A percentile compares a stretch with the other conserved stretches of the same genome.
Evolutionary conservation across 2,113 vertebrate species (phyloP).

Genomic region (Parus major): DNA sequence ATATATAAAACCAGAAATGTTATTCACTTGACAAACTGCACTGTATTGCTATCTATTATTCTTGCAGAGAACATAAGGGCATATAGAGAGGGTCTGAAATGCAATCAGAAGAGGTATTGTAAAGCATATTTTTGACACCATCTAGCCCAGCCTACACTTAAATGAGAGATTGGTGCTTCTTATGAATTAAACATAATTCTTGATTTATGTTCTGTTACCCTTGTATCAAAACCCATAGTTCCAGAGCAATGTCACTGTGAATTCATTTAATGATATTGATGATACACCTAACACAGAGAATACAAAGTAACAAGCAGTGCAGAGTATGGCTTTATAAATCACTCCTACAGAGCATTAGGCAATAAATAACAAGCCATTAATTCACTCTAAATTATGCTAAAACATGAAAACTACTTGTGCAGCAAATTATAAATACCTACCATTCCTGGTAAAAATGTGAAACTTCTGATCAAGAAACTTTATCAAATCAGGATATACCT

Average conservation of each 20-base stretch:
- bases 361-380: constrained; percentile 76
- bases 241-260: constrained; percentile 74
- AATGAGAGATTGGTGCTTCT: constrained; percentile 73
- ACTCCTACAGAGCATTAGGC: constrained; percentile 61
- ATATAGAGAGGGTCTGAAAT: constrained; percentile 38
- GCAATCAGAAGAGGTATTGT: constrained; percentile 74
- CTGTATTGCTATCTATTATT: constrained; percentile 60
- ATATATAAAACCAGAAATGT: constrained; percentile 65
- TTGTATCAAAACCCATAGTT: constrained; percentile 76
- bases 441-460: constrained; percentile 25
- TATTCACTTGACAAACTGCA: constrained; percentile 65
- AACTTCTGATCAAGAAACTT: constrained; percentile 43
- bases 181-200: constrained; percentile 82
- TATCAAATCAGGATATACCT: background rate
- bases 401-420: constrained; percentile 62
- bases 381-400: constrained; percentile 68
- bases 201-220: constrained; percentile 78
- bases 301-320: constrained; percentile 63
- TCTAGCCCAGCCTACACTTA: constrained; percentile 67
- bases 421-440: constrained; percentile 56
- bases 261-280: constrained; percentile 80
- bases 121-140: constrained; percentile 76
- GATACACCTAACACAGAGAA: constrained; percentile 67
- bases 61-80: constrained; percentile 26
- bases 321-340: constrained; percentile 71